Base-by-base conservation (phyloP, 2,797 vertebrate genomes). In the Acipenser transmontanus region DNA sequence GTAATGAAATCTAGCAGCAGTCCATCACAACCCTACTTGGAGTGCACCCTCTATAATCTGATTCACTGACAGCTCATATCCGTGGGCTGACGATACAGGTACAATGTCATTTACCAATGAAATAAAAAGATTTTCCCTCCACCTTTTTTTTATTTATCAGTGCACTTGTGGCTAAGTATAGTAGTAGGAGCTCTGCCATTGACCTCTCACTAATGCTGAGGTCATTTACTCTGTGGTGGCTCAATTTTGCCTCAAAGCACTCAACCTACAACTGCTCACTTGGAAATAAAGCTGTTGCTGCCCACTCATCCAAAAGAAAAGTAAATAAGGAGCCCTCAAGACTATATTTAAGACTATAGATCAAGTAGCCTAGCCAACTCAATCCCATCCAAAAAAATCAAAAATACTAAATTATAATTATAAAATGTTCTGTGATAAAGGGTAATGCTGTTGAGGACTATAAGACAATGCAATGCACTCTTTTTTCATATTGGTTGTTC, bases 141-240 rank as follows among this genome's bases (percentile, higher is more conserved):
- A 49, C 11, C 49, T 47, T 59, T 34, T 10, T 61, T 56, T 50
- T 47, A 63, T 63, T 67, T 67, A 67, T 69, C 66, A 71, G 57
- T 70, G 61, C 52, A 61, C 69, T 57, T 68, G 68, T 70, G 56
- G 50, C 70, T 59, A 72, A 64, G 66, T 8, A 48, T 59, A 69
- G 66, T 70, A 64, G 9, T 48, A 10, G 52, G 49, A n/a, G 49
- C 10, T 13, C 17, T 49, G 57, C 20, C 14, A 10, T 9, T 49
- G 64, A 56, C 64, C 52, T 59, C 69, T 72, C 66, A 62, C 61
- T 67, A 77, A 63, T 57, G 68, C 67, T 54, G 67, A 69, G 75
- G 72, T 63, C 8, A 66, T 64, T 66, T 34, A 34, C 34, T 34
- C 34, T 34, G 66, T 72, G 63, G 62, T 62, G 59, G 57, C 74